phyloP scores from a whole-genome alignment of 2,888 invertebrate genomes.

The Drosophila gaucha region DNA sequence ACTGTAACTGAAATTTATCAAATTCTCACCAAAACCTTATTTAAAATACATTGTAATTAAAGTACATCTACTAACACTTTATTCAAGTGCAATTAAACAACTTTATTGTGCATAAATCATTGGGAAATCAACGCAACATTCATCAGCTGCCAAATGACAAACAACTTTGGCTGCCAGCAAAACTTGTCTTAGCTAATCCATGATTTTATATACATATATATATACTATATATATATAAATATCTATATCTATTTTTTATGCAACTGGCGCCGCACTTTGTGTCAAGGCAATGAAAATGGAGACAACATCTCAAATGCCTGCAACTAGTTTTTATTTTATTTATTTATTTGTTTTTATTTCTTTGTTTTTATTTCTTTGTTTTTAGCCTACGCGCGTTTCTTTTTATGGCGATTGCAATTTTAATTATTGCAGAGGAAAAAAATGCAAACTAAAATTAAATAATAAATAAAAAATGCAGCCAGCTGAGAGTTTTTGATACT shows the following conservation, averaged over 20 bases:
- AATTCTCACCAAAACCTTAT: not conserved
- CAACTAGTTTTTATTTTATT: slow-evolving; percentile 24
- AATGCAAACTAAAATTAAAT: slow-evolving; percentile 26
- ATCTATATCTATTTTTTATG: slow-evolving; percentile 1
- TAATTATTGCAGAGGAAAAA: slow-evolving; percentile 37
- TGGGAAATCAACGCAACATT: slow-evolving; percentile 11
- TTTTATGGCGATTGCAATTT: slow-evolving; percentile 52
- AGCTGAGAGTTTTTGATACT: slow-evolving; percentile 20
- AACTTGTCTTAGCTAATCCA: slow-evolving; percentile 21
- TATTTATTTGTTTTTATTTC: slow-evolving; percentile 12
- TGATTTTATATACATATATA: not conserved
- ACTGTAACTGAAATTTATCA: too few relatives aligned
- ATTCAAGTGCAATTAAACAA: slow-evolving; percentile 9
- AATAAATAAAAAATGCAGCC: slow-evolving; percentile 42
- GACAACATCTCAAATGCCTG: slow-evolving; percentile 40
- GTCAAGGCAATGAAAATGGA: slow-evolving; percentile 63
- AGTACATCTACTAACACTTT: not conserved
- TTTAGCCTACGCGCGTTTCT: slow-evolving; percentile 61
- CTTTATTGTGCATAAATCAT: slow-evolving; percentile 21
- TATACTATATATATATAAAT: slow-evolving; percentile 3
- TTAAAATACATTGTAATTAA: not conserved
- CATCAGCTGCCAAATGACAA: slow-evolving; percentile 13
- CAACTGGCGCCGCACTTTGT: slow-evolving; percentile 62
- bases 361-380: slow-evolving; percentile 10
- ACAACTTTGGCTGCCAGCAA: slow-evolving; percentile 7